Percentiles rank a stretch among this genome's conserved stretches.
Evolutionary conservation across 2,888 invertebrate genomes (phyloP).

Genomic region (Drepanosiphum platanoidis): DNA sequence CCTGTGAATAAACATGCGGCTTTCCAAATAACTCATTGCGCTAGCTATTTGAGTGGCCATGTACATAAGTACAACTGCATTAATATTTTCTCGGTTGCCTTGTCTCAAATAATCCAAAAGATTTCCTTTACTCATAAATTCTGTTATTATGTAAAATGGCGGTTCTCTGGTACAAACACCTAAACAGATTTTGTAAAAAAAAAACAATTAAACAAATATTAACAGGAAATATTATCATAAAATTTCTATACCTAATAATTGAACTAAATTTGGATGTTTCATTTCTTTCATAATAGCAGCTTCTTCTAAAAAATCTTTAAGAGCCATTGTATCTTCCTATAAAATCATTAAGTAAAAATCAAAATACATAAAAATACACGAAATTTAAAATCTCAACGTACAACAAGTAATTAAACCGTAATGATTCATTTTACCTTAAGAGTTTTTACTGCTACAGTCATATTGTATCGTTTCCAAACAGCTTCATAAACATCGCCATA

Average conservation of each 20-base stretch:
- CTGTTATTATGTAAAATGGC: constrained; percentile 99
- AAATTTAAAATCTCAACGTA: background rate
- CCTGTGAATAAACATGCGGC: constrained; percentile 93
- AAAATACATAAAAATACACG: constrained; percentile 55
- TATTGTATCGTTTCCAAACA: constrained; percentile 93
- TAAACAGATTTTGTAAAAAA: constrained; percentile 59
- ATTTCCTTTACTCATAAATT: constrained; percentile 99
- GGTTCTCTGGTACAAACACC: constrained; percentile 98
- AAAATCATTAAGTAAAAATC: constrained; percentile 61
- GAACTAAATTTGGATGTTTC: constrained; percentile 98
- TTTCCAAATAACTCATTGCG: constrained; percentile 98
- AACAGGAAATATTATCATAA: background rate
- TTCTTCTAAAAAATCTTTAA: constrained; percentile 98
- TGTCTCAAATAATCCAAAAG: constrained; percentile 93
- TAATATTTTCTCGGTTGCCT: constrained; percentile 85
- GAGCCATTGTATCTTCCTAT: constrained; percentile 97
- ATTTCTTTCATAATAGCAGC: constrained; percentile 99
- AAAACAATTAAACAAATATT: background rate
- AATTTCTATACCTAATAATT: constrained; percentile 77
- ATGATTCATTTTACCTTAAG: constrained; percentile 74
- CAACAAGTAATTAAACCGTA: background rate
- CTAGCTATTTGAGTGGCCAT: constrained; percentile 99
- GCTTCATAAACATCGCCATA: constrained; percentile 98
- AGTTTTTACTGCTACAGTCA: constrained; percentile 98
- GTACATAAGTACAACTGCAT: constrained; percentile 95